Evolutionary conservation across 2,888 invertebrate genomes (phyloP).

Genomic region (Amblyjoppa proteus): DNA sequence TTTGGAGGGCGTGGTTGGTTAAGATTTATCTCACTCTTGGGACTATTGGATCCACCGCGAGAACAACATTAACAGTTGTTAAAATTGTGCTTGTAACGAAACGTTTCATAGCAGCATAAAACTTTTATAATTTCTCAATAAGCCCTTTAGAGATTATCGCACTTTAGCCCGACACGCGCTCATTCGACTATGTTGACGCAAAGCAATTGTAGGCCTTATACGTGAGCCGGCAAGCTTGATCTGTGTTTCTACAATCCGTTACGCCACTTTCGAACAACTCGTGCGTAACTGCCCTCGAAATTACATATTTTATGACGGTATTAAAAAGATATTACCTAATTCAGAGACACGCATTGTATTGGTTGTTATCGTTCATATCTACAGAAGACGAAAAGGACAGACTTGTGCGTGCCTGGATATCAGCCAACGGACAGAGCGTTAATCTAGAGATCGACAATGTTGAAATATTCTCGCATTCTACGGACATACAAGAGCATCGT

Average conservation of each 20-base stretch:
- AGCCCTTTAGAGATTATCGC: conserved; percentile 48
- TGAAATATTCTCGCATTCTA: conserved; percentile 83
- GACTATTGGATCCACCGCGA: conserved; percentile 1
- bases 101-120: conserved; percentile 18
- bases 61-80: background rate
- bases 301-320: background rate
- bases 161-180: conserved; percentile 42
- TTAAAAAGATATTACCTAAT: background rate
- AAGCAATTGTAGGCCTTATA: background rate
- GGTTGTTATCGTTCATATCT: conserved; percentile 2
- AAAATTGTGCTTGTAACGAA: conserved; percentile 21
- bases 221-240: background rate
- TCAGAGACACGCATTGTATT: background rate
- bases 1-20: background rate
- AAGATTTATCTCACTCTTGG: background rate
- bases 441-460: conserved; percentile 87
- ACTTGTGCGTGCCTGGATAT: conserved; percentile 88
- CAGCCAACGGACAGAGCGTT: conserved; percentile 86
- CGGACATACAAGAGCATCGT: conserved; percentile 81
- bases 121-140: conserved; percentile 52
- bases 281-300: background rate
- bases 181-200: conserved; percentile 31
- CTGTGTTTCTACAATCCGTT: conserved; percentile 45
- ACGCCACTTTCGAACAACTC: background rate
- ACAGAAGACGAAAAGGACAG: conserved; percentile 87